phyloP scores from a whole-genome alignment of 2,888 invertebrate species.

The Meteorus cinctellus region DNA sequence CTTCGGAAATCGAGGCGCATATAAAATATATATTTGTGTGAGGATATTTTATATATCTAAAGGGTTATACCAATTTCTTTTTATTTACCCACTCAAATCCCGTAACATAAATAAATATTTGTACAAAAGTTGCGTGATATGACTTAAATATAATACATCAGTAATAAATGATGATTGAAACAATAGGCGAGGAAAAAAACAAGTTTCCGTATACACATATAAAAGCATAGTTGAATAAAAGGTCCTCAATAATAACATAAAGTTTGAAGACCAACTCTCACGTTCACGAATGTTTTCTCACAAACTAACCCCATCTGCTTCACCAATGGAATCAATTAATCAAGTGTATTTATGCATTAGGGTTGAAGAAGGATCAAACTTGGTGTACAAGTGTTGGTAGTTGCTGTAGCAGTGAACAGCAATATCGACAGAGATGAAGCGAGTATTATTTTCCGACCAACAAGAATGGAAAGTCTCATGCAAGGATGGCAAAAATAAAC shows the following conservation, averaged over 20 bases:
- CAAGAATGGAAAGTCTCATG: background rate
- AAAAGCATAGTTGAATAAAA: background rate
- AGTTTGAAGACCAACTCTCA: slow-evolving; percentile 51
- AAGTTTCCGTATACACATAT: background rate
- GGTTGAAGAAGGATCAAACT: slow-evolving; percentile 34
- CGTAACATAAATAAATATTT: background rate
- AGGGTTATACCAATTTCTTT: background rate
- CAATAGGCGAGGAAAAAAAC: background rate
- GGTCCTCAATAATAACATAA: background rate
- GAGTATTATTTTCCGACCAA: background rate
- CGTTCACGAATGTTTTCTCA: slow-evolving; percentile 55
- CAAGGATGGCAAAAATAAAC: slow-evolving; percentile 38
- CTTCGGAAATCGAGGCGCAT: slow-evolving; percentile 18
- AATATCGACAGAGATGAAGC: slow-evolving; percentile 2
- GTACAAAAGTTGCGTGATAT: slow-evolving; percentile 1
- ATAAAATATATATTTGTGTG: background rate
- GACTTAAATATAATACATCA: background rate
- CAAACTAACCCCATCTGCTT: slow-evolving; percentile 46
- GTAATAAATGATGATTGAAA: slow-evolving; percentile 4
- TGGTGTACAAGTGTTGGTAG: background rate
- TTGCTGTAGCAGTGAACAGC: slow-evolving; percentile 8
- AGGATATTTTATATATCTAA: background rate
- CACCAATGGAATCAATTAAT: slow-evolving; percentile 57
- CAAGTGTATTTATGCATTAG: slow-evolving; percentile 57
- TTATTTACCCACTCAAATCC: background rate